Conservation (phyloP, 2,888 invertebrate genomes). For the Dasysyrphus albostriatus region DNA sequence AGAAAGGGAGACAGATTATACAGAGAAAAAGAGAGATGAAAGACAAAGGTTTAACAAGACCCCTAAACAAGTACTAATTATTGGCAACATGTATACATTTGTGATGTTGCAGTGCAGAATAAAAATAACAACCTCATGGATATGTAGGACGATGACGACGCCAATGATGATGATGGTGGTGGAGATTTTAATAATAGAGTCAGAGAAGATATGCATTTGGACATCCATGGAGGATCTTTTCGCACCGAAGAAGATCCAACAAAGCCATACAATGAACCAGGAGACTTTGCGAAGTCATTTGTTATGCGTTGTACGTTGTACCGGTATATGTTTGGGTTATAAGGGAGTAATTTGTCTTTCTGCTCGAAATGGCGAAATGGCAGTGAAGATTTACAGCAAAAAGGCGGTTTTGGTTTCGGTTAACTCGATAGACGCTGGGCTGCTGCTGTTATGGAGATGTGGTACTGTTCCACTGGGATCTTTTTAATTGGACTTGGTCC, state of each 20-base stretch:
- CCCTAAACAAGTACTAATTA: slow-evolving; percentile 78
- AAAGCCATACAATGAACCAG: neutral
- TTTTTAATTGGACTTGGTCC: slow-evolving; percentile 58
- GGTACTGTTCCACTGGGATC: slow-evolving; percentile 17
- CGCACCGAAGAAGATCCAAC: slow-evolving; percentile 4
- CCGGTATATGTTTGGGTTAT: slow-evolving; percentile 43
- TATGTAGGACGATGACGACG: slow-evolving; percentile 7
- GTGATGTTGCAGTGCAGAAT: slow-evolving; percentile 31
- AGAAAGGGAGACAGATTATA: neutral
- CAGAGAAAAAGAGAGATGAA: neutral
- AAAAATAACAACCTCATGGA: slow-evolving; percentile 42
- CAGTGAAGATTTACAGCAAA: slow-evolving; percentile 64
- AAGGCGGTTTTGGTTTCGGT: slow-evolving; percentile 49
- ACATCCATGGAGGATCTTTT: slow-evolving; percentile 1
- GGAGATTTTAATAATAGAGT: slow-evolving; percentile 69
- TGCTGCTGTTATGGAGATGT: neutral
- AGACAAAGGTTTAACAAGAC: slow-evolving; percentile 51
- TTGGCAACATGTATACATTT: slow-evolving; percentile 76
- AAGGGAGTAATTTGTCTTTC: slow-evolving; percentile 66
- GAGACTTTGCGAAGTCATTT: slow-evolving; percentile 56
- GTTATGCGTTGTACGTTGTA: slow-evolving; percentile 59
- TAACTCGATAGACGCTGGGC: slow-evolving; percentile 42
- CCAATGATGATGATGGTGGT: slow-evolving; percentile 54
- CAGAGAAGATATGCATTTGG: slow-evolving; percentile 33
- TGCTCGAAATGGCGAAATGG: slow-evolving; percentile 34